Evolutionary conservation across 2,888 invertebrate genomes (phyloP).

Genomic region (Andrena haemorrhoa): DNA sequence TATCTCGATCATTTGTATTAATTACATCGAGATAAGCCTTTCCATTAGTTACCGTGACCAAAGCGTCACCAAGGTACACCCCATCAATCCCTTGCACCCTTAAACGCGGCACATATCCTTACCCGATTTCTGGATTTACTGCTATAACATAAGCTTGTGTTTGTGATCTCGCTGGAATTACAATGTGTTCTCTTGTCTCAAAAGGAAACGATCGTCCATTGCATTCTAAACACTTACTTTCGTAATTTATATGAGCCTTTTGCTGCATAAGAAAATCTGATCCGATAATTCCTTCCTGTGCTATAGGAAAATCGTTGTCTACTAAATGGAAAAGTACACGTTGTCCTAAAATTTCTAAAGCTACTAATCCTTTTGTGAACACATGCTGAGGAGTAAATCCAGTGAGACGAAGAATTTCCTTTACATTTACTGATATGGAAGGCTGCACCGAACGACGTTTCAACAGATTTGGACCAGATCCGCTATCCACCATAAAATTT

Average conservation of each 20-base stretch:
- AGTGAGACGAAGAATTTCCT: slow-evolving; percentile 4
- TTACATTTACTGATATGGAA: background rate
- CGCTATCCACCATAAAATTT: slow-evolving; percentile 8
- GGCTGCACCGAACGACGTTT: background rate
- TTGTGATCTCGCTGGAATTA: background rate
- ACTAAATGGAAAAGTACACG: background rate
- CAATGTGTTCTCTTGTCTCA: background rate
- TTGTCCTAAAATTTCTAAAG: background rate
- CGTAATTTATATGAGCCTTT: slow-evolving; percentile 10
- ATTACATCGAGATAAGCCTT: background rate
- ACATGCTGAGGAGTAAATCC: slow-evolving; percentile 12
- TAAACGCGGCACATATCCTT: slow-evolving; percentile 5
- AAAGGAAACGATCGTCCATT: background rate
- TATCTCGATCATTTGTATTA: slow-evolving; percentile 1
- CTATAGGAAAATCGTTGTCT: slow-evolving; percentile 2
- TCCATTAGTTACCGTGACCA: background rate
- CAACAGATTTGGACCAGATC: slow-evolving; percentile 6
- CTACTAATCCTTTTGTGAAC: slow-evolving; percentile 1
- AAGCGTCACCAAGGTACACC: background rate
- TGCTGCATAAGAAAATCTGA: slow-evolving; percentile 3
- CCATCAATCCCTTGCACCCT: background rate
- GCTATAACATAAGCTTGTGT: background rate
- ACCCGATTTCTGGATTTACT: slow-evolving; percentile 4
- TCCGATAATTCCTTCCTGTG: slow-evolving; percentile 8
- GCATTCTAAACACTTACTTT: background rate